These are phyloP conservation scores for Aplochiton taeniatus DNA, from an alignment of 2,797 vertebrate species.

Conservation along the genomic window DNA sequence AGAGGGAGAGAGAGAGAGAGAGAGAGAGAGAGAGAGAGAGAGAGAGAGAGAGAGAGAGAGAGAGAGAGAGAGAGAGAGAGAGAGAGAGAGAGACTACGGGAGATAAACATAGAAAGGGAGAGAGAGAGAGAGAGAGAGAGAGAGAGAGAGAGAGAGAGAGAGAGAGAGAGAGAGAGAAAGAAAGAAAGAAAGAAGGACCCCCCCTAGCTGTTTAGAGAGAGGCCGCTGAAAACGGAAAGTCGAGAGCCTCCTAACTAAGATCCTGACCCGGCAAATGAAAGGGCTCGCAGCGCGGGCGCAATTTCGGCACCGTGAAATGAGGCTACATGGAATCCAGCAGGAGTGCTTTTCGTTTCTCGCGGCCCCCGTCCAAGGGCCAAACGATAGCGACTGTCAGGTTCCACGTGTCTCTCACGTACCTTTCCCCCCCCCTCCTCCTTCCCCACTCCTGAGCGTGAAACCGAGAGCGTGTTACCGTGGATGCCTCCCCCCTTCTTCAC, in stretches of 20 bases:
- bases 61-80: background rate
- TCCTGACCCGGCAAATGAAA: background rate
- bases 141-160: background rate
- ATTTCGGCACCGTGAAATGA: too few relatives aligned
- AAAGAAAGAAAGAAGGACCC: slow-evolving; percentile 27
- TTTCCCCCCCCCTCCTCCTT: background rate
- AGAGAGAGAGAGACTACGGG: background rate
- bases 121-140: slow-evolving; percentile 1
- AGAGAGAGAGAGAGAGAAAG: background rate
- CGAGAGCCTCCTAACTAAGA: slow-evolving; percentile 23
- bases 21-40: background rate
- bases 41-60: background rate
- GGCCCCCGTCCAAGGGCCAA: background rate
- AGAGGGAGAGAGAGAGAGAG: slow-evolving; percentile 17
- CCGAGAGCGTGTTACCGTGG: too few relatives aligned
- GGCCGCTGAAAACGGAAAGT: slow-evolving; percentile 37
- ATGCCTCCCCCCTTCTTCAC: too few relatives aligned
- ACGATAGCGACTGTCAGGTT: background rate
- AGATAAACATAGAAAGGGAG: slow-evolving; percentile 18
- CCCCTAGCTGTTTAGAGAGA: slow-evolving; percentile 51
- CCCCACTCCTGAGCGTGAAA: background rate
- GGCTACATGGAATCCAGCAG: too few relatives aligned
- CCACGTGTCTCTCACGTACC: background rate
- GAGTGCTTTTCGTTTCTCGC: too few relatives aligned
- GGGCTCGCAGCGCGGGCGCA: too few relatives aligned